These are phyloP conservation scores for Cichlasoma orientale DNA, from an alignment of 2,797 vertebrate genomes.

Conservation along the genomic window DNA sequence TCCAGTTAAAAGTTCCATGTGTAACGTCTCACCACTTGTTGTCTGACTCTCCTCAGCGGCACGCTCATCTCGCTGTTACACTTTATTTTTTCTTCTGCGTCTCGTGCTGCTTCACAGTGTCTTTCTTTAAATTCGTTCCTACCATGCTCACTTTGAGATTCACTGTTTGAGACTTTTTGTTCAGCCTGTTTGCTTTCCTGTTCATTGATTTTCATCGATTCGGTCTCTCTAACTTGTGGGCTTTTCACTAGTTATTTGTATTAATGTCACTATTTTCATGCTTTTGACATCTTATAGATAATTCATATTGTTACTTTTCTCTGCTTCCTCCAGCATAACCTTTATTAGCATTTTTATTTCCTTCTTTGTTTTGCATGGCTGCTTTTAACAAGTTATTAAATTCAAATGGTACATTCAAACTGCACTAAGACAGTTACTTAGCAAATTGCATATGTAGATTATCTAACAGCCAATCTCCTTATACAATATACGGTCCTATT, in stretches of 20 bases:
- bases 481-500: neutral
- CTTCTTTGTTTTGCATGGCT: neutral
- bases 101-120: constrained; percentile 15
- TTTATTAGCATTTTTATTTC: neutral
- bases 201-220: constrained; percentile 12
- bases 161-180: constrained; percentile 14
- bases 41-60: constrained; percentile 24
- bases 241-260: neutral
- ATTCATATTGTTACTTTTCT: neutral
- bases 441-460: too few relatives aligned
- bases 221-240: neutral
- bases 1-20: constrained; percentile 20
- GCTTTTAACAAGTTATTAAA: neutral
- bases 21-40: constrained; percentile 31
- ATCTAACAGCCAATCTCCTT: neutral
- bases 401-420: too few relatives aligned
- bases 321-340: neutral
- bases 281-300: neutral
- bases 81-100: neutral
- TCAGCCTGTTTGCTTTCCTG: constrained; percentile 25
- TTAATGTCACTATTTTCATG: neutral
- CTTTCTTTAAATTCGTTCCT: constrained; percentile 25
- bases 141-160: constrained; percentile 33
- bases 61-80: constrained; percentile 19
- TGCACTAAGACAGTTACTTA: too few relatives aligned